phyloP scores from a whole-genome alignment of 1,140 invertebrate genomes.

The Glomeris maerens region DNA sequence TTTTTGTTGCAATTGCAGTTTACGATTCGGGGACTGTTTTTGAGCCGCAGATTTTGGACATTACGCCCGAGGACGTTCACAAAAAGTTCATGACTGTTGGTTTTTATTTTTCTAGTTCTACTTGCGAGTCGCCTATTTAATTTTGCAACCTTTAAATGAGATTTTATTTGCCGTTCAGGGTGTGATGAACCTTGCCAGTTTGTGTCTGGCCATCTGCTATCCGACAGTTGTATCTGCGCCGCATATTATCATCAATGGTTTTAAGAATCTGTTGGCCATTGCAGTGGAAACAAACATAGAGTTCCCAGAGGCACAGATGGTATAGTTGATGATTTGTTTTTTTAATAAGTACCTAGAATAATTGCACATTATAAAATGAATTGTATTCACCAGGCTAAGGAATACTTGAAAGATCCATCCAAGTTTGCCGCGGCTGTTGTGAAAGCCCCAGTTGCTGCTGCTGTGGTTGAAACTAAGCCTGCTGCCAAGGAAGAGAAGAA shows the following conservation, averaged over 20 bases:
- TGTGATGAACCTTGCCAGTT: slow-evolving; percentile 83
- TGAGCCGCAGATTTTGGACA: slow-evolving; percentile 90
- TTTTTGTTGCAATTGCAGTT: slow-evolving; percentile 43
- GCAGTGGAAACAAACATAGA: slow-evolving; percentile 89
- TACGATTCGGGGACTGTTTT: slow-evolving; percentile 98
- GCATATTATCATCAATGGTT: slow-evolving; percentile 92
- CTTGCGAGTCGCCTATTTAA: neutral
- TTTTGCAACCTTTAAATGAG: slow-evolving; percentile 4
- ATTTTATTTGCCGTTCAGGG: slow-evolving; percentile 36
- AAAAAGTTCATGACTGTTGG: slow-evolving; percentile 64
- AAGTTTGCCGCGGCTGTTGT: slow-evolving; percentile 60
- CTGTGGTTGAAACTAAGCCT: slow-evolving; percentile 41
- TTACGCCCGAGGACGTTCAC: slow-evolving; percentile 88
- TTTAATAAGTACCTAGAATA: slow-evolving; percentile 1
- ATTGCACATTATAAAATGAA: no score
- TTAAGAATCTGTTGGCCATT: slow-evolving; percentile 94
- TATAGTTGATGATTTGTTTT: slow-evolving; percentile 40
- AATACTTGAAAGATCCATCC: slow-evolving; percentile 62
- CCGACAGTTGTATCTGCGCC: slow-evolving; percentile 92
- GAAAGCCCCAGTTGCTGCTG: slow-evolving; percentile 42
- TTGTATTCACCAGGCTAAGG: slow-evolving; percentile 32
- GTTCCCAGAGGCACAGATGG: slow-evolving; percentile 83
- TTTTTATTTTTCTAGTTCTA: slow-evolving; percentile 2
- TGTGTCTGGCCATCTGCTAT: slow-evolving; percentile 86
- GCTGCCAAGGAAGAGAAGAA: slow-evolving; percentile 49